A percentile compares a stretch with the other conserved stretches of the same genome.
These are phyloP conservation scores for Glaucidium brasilianum DNA, from an alignment of 2,113 vertebrate species.

Conservation along the genomic window DNA sequence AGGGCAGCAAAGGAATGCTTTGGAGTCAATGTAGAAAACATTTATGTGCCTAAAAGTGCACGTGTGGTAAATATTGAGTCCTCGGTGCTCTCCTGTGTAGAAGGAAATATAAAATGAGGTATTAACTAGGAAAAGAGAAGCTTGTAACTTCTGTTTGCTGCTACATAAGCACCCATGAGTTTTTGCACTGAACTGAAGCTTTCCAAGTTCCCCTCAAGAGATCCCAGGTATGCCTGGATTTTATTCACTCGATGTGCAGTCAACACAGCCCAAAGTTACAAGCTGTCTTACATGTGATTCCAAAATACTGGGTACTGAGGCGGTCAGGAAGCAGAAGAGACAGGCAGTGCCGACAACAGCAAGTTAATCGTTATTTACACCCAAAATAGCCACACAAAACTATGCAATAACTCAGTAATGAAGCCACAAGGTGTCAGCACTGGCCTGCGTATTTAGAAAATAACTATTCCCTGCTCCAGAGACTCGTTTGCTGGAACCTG, in stretches of 20 bases:
- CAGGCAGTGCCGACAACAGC: neutral
- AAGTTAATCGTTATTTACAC: neutral
- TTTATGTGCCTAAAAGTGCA: neutral
- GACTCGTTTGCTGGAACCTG: neutral
- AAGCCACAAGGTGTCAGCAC: constrained; percentile 56
- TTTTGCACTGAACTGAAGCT: neutral
- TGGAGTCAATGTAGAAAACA: neutral
- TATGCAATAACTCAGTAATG: neutral
- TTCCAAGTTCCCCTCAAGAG: neutral
- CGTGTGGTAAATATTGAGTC: neutral
- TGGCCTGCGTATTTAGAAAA: neutral
- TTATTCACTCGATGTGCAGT: neutral
- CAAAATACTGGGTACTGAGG: neutral
- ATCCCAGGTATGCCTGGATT: neutral
- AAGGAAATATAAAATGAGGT: neutral
- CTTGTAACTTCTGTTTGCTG: neutral
- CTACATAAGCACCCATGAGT: neutral
- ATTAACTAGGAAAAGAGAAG: neutral
- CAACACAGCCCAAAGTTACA: neutral
- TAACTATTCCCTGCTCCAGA: neutral
- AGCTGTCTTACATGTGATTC: fast-evolving
- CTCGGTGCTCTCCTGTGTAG: neutral
- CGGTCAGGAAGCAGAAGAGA: neutral
- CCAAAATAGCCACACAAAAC: neutral
- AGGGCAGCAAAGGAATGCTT: neutral